Evolutionary conservation across 1,140 invertebrate genomes (phyloP).

Genomic region (Temnothorax curvispinosus): DNA sequence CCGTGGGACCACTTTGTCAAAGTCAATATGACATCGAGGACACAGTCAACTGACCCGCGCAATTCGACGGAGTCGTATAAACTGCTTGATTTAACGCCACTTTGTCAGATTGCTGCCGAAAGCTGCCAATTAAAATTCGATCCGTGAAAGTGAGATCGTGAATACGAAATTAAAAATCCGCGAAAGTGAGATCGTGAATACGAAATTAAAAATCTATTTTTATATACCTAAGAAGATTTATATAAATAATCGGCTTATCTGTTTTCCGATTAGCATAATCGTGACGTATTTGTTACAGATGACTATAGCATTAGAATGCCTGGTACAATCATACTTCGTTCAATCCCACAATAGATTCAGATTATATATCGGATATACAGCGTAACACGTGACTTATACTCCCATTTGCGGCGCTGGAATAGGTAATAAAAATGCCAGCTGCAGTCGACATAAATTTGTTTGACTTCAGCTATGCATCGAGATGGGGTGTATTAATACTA

Average conservation of each 20-base stretch:
- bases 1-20: slow-evolving; percentile 44
- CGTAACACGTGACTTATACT: slow-evolving; percentile 64
- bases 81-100: slow-evolving; percentile 43
- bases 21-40: slow-evolving; percentile 10
- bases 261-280: background rate
- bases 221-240: background rate
- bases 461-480: slow-evolving; percentile 22
- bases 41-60: slow-evolving; percentile 56
- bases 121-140: slow-evolving; percentile 9
- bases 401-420: slow-evolving; percentile 34
- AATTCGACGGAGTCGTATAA: slow-evolving; percentile 31
- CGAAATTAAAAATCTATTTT: slow-evolving; percentile 27
- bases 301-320: background rate
- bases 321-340: background rate
- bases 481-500: slow-evolving; percentile 50
- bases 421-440: slow-evolving; percentile 65
- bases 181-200: background rate
- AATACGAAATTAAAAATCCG: slow-evolving; percentile 23
- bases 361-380: slow-evolving; percentile 58
- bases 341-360: slow-evolving; percentile 27
- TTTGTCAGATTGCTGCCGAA: slow-evolving; percentile 9
- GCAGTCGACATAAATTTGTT: slow-evolving; percentile 60
- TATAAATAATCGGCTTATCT: background rate
- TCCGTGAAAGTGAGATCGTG: slow-evolving; percentile 5
- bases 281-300: background rate